phyloP scores from a whole-genome alignment of 2,888 invertebrate genomes.

The Lapara coniferarum region DNA sequence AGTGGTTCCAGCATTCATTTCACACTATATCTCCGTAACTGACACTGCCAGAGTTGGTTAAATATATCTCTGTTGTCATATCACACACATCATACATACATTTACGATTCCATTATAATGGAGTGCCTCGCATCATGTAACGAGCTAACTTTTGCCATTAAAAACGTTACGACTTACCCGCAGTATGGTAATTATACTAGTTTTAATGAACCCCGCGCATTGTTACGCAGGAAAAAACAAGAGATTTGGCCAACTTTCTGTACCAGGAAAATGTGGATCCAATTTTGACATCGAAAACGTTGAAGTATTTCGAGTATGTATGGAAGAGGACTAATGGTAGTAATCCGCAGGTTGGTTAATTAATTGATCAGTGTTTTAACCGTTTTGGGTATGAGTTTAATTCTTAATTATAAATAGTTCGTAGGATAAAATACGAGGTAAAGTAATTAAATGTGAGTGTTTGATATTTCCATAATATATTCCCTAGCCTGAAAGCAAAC shows the following conservation, averaged over 20 bases:
- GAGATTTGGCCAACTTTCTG: slow-evolving; percentile 73
- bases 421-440: no score
- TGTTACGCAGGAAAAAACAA: slow-evolving; percentile 71
- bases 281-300: slow-evolving; percentile 64
- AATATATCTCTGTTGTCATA: neutral
- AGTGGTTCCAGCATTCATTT: no score
- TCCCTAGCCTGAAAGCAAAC: no score
- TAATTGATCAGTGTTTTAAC: no score
- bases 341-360: slow-evolving; percentile 62
- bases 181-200: slow-evolving; percentile 59
- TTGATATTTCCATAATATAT: no score
- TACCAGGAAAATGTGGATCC: slow-evolving; percentile 76
- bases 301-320: slow-evolving; percentile 80
- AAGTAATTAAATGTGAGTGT: no score
- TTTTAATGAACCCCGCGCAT: slow-evolving; percentile 61
- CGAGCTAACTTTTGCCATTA: slow-evolving; percentile 62
- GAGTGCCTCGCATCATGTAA: slow-evolving; percentile 31
- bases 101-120: slow-evolving; percentile 21
- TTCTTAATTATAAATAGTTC: no score
- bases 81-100: slow-evolving; percentile 7
- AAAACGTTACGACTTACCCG: slow-evolving; percentile 58
- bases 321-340: slow-evolving; percentile 81
- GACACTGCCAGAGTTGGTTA: no score
- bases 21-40: no score
- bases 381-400: neutral